Base-by-base conservation (phyloP, 2,113 vertebrate genomes). In the Pagrus major region DNA sequence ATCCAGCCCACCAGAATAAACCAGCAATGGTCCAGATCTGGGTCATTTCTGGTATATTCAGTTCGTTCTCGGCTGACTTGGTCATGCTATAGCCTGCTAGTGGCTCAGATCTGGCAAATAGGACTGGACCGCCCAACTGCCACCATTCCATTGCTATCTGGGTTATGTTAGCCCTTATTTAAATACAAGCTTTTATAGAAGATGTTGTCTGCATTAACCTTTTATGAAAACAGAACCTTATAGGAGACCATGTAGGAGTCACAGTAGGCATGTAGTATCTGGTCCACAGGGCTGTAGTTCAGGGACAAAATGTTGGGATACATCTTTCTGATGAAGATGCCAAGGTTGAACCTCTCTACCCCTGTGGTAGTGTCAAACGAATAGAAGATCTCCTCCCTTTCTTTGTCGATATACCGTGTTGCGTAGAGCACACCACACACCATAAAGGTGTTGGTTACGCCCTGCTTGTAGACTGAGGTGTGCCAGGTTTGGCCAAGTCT, bases 381-480 rank as follows among this genome's bases (percentile, higher is more conserved):
- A 49, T 95, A 95, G 89, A 95, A 95, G 60, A 95, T 92, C 85
- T 95, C 93, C 67, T 95, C 95, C 0, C 5, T 4, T 0, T 78
- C 42, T 58, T 83, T 81, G 80, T 44, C 46, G 14, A 95, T 3
- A 15, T 75, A 93, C 0, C 94, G 89, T 0, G 94, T 95, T 0
- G 91, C 94, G 2, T 95, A 95, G 27, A 95, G 93, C 55, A 95
- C 71, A 0, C 95, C 94, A 0, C 94, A 95, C 2, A 55, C 85
- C 92, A 95, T 79, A 63, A 95, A 95, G 39, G 94, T 92, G 81
- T 95, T 95, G 59, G 90, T 94, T n/a, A 79, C 85, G 0, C 69
- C 86, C n/a, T 77, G 89, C 76, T 95, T 95, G 87, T 93, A 93
- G 47, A 95, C 47, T 0, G 94, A 92, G 20, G 94, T 94, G 58